Percentiles rank a stretch among this genome's conserved stretches.
phyloP scores from a whole-genome alignment of 2,113 vertebrate species.

The human (Homo sapiens) region GRCh38 chr9:123260501-123261000 shows the following conservation, averaged over 20 bases:
- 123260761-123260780: neutral
- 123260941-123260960: neutral
- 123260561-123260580: constrained; percentile 41
- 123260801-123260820: neutral
- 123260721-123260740: neutral
- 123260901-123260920: constrained; percentile 25
- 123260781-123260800: neutral
- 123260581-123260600: constrained; percentile 23
- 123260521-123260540: constrained; percentile 25
- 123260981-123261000: constrained; percentile 50
- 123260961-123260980: constrained; percentile 14
- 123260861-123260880: neutral
- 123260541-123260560: neutral
- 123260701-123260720: constrained; percentile 16
- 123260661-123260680: constrained; percentile 30
- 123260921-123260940: neutral
- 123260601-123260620: neutral
- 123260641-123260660: neutral
- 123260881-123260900: neutral
- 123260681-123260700: neutral
- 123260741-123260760: neutral
- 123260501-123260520: constrained; percentile 33
- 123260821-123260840: constrained; percentile 6
- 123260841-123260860: neutral
- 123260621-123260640: neutral